Percentiles rank a stretch among this genome's conserved stretches.
These are phyloP conservation scores for Gallinago paraguaiae DNA, from an alignment of 2,113 vertebrate species.

Conservation along the genomic window DNA sequence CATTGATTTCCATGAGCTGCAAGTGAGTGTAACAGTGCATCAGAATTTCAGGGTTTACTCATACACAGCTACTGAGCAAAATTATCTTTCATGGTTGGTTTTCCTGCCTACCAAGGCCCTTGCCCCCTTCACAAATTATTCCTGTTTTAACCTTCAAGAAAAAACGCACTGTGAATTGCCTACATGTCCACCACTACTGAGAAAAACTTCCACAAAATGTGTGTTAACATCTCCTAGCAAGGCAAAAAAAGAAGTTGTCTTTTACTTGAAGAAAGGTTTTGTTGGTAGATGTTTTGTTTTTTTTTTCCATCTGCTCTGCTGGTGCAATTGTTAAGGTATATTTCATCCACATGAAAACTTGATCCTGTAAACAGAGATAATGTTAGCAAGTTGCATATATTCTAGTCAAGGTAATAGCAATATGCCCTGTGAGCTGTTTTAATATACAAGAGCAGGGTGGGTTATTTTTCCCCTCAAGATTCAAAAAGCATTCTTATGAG, in stretches of 20 bases:
- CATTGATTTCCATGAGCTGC: background rate
- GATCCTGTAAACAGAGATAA: background rate
- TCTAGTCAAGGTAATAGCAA: background rate
- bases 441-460: background rate
- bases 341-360: background rate
- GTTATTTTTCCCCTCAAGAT: accelerated
- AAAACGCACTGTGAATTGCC: background rate
- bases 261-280: background rate
- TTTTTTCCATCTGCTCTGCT: background rate
- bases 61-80: background rate
- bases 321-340: background rate
- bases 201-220: background rate
- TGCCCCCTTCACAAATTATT: background rate
- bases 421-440: background rate
- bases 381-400: background rate
- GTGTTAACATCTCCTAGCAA: background rate
- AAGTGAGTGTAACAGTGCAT: background rate
- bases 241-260: background rate
- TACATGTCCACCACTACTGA: background rate
- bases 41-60: background rate
- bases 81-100: background rate
- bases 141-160: background rate
- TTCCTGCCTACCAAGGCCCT: background rate
- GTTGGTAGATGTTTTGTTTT: accelerated
- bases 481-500: background rate